These are phyloP conservation scores for Engraulis encrasicolus DNA, from an alignment of 2,113 vertebrate species.

Conservation along the genomic window DNA sequence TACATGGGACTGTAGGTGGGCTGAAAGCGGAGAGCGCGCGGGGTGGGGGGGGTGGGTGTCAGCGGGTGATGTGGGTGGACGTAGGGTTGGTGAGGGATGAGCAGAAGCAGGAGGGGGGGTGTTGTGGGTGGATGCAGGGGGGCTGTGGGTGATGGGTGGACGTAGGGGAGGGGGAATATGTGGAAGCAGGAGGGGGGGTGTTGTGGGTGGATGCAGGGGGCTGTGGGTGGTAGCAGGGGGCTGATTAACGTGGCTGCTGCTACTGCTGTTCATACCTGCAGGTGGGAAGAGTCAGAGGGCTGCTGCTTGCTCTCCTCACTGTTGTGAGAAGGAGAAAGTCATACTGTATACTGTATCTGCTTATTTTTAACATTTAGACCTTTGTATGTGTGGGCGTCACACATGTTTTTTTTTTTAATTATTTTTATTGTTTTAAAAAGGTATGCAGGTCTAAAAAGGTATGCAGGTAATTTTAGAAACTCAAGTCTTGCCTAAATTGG, in stretches of 20 bases:
- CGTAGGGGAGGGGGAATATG: no score
- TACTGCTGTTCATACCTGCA: neutral
- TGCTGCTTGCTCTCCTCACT: neutral
- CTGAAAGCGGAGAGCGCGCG: neutral
- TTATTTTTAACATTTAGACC: neutral
- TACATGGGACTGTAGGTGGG: neutral
- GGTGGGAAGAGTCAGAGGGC: neutral
- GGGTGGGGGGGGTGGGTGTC: no score
- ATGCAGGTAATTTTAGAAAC: no score
- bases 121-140: no score
- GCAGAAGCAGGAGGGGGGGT: constrained; percentile 8
- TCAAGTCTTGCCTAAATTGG: no score
- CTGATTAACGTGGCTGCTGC: neutral
- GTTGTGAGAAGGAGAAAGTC: neutral
- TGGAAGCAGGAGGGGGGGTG: constrained; percentile 2
- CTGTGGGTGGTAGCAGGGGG: neutral
- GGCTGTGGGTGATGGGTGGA: no score
- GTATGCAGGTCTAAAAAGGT: no score
- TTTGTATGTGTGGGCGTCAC: neutral
- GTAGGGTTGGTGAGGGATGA: no score
- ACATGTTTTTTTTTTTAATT: no score
- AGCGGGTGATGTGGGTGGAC: no score
- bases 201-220: no score
- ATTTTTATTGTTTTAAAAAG: no score
- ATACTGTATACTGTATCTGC: neutral